Conservation (phyloP, 2,113 vertebrate species). For the Microcebus jonahi region DNA sequence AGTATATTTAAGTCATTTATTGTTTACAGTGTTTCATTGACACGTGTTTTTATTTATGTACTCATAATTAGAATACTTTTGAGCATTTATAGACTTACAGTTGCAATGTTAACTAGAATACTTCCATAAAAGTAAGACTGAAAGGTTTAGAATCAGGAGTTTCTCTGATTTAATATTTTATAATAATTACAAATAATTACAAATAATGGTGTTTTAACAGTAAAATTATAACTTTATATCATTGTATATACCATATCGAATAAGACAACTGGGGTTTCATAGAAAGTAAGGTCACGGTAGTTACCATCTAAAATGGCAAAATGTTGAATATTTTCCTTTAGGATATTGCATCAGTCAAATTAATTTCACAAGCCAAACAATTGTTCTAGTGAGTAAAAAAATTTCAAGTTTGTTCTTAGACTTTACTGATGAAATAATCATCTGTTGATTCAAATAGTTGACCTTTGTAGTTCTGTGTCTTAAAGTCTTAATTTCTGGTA, state of each 20-base stretch:
- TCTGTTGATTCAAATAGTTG: conserved; percentile 3
- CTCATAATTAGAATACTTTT: not conserved
- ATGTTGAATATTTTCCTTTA: not conserved
- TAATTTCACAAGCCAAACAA: not conserved
- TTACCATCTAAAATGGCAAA: not conserved
- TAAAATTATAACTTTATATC: not conserved
- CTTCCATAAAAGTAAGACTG: not conserved
- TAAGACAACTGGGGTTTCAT: not conserved
- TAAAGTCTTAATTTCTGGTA: conserved; percentile 6
- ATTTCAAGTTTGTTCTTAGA: not conserved
- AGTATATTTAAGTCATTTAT: not conserved
- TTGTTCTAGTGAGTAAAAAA: not conserved
- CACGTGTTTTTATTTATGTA: conserved; percentile 15
- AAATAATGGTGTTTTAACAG: not conserved
- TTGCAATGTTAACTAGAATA: not conserved
- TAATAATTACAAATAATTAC: not conserved
- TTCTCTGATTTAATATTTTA: conserved; percentile 32
- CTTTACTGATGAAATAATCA: conserved; percentile 18
- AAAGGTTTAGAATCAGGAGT: not conserved
- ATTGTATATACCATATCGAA: not conserved
- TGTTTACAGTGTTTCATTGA: not conserved
- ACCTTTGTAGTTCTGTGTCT: not conserved
- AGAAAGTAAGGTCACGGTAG: not conserved
- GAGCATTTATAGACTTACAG: not conserved
- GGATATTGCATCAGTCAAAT: not conserved